A percentile compares a stretch with the other conserved stretches of the same genome.
Conservation (phyloP, 2,888 invertebrate genomes). For the Pachymerium ferrugineum region DNA sequence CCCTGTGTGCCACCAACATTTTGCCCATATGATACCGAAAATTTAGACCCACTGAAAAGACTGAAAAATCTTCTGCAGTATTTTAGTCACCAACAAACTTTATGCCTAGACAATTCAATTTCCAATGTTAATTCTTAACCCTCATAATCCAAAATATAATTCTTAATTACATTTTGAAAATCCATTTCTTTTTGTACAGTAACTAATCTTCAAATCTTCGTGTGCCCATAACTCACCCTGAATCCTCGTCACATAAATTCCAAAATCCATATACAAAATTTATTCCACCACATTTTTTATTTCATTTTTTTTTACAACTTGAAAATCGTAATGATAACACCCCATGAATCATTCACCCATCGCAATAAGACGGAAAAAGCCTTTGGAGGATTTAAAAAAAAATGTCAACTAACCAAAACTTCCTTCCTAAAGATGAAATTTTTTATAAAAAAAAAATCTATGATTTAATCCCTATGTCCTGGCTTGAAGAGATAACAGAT, state of each 20-base stretch:
- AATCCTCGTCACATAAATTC: background rate
- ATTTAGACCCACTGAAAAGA: too few species aligned
- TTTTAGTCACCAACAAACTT: too few species aligned
- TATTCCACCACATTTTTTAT: background rate
- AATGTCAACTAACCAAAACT: conserved; percentile 19
- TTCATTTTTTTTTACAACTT: background rate
- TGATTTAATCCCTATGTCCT: conserved; percentile 6
- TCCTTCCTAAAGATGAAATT: conserved; percentile 11
- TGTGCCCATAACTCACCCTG: background rate
- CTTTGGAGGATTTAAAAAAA: background rate
- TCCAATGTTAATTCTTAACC: too few species aligned
- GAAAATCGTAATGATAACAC: conserved; percentile 1
- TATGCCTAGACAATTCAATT: too few species aligned
- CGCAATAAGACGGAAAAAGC: conserved; percentile 7
- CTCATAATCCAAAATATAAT: too few species aligned
- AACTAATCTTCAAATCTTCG: too few species aligned
- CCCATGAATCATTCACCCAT: conserved; percentile 23
- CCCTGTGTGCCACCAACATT: too few species aligned
- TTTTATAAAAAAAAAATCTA: background rate
- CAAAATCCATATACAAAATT: conserved; percentile 6
- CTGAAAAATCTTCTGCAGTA: too few species aligned
- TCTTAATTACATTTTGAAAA: too few species aligned
- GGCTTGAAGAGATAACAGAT: conserved; percentile 14
- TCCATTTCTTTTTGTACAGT: too few species aligned
- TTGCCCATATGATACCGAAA: too few species aligned